Percentiles rank a stretch among this genome's conserved stretches.
phyloP scores from a whole-genome alignment of 2,888 invertebrate genomes.

The Caenorhabditis virilis region DNA sequence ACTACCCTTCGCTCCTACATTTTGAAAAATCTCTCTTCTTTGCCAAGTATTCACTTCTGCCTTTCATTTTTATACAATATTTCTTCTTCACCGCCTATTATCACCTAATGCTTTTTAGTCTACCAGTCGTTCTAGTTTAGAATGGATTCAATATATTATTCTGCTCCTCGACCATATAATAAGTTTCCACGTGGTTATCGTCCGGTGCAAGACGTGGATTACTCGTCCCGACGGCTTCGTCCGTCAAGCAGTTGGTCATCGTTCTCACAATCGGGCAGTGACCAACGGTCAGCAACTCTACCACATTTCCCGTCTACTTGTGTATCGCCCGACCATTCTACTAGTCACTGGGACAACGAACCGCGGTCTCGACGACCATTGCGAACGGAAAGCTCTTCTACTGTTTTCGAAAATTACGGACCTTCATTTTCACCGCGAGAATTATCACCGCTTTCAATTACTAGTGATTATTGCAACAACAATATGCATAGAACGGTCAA shows the following conservation, averaged over 20 bases:
- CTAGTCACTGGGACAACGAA: constrained; percentile 22
- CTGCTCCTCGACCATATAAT: constrained; percentile 46
- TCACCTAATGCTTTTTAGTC: no score
- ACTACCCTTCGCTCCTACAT: no score
- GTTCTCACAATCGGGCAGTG: constrained; percentile 32
- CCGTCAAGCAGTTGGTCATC: constrained; percentile 45
- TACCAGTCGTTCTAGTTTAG: no score
- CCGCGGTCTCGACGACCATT: constrained; percentile 26
- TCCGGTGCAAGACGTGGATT: constrained; percentile 33
- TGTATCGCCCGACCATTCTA: constrained; percentile 24
- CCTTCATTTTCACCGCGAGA: constrained; percentile 28
- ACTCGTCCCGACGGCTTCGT: constrained; percentile 9
- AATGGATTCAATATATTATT: constrained; percentile 46
- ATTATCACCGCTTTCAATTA: constrained; percentile 30
- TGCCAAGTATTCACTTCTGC: neutral
- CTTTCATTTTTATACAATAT: constrained; percentile 30
- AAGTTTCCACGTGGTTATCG: constrained; percentile 47
- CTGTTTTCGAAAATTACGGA: constrained; percentile 28
- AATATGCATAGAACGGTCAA: constrained; percentile 17
- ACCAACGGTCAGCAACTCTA: constrained; percentile 34
- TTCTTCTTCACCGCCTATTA: constrained; percentile 15
- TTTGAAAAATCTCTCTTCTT: constrained; percentile 2
- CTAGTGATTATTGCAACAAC: constrained; percentile 39
- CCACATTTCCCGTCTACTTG: constrained; percentile 34
- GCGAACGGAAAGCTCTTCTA: constrained; percentile 33